Percentiles rank a stretch among this genome's conserved stretches.
Conservation (phyloP, 2,113 vertebrate species). For the Trematocara macrostoma region DNA sequence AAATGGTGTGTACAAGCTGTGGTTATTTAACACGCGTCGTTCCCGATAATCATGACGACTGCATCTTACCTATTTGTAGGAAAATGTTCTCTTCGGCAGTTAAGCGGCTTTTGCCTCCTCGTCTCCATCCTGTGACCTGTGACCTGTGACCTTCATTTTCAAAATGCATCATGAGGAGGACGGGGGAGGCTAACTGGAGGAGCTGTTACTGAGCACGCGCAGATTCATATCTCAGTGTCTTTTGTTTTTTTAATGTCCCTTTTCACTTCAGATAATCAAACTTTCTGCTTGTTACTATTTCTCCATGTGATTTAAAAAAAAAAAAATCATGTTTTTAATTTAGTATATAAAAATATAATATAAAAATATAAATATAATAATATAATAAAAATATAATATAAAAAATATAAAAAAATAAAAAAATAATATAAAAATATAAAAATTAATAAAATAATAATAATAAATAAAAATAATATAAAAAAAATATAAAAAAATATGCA, state of each 20-base stretch:
- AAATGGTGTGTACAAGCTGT: slow-evolving; percentile 18
- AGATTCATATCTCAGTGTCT: too few relatives aligned
- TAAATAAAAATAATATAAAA: too few relatives aligned
- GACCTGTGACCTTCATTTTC: neutral
- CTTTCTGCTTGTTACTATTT: neutral
- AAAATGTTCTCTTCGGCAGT: rapidly evolving
- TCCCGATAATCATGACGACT: rapidly evolving
- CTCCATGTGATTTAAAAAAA: neutral
- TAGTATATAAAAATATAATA: too few relatives aligned
- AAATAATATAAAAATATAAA: too few relatives aligned
- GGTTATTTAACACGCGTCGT: neutral
- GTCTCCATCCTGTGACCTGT: rapidly evolving
- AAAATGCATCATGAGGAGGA: neutral
- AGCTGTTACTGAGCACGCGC: neutral
- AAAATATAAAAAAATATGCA: rapidly evolving
- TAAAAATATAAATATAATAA: too few relatives aligned
- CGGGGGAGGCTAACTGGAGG: rapidly evolving
- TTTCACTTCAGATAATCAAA: neutral
- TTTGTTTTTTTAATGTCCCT: neutral
- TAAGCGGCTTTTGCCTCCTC: neutral
- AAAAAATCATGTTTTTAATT: neutral
- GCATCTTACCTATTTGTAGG: neutral
- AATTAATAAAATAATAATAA: too few relatives aligned
- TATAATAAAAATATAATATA: too few relatives aligned
- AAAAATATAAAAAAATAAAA: too few relatives aligned